Evolutionary conservation across 2,797 vertebrate genomes (phyloP).

Genomic region (Lateolabrax maculatus): DNA sequence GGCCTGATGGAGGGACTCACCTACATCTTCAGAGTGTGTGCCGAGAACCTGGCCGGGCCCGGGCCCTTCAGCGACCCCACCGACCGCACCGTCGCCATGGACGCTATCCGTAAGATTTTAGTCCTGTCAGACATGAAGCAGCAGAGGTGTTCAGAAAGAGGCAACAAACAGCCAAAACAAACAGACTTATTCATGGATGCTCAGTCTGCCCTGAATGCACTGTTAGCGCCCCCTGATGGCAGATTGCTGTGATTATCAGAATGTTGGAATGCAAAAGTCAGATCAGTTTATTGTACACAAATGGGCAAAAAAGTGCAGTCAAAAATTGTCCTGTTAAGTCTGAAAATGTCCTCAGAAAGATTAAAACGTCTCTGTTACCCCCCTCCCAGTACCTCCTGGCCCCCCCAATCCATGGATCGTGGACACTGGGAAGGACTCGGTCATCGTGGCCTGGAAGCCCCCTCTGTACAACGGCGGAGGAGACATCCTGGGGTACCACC

Average conservation of each 20-base stretch:
- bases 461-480: slow-evolving; percentile 96
- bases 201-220: not conserved
- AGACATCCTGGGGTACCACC: slow-evolving; percentile 95
- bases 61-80: slow-evolving; percentile 97
- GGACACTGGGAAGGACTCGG: slow-evolving; percentile 92
- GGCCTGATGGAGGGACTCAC: slow-evolving; percentile 95
- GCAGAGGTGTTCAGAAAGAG: not conserved
- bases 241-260: not conserved
- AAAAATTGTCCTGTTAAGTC: not conserved
- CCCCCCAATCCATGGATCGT: slow-evolving; percentile 92
- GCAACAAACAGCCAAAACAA: not conserved
- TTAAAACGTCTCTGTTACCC: not conserved
- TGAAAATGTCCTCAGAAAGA: not conserved
- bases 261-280: not conserved
- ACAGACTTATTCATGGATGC: not conserved
- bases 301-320: too few species aligned
- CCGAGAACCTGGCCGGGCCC: slow-evolving; percentile 97
- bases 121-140: not conserved
- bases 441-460: slow-evolving; percentile 94
- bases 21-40: slow-evolving; percentile 98
- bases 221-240: not conserved
- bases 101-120: slow-evolving; percentile 93
- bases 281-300: too few species aligned
- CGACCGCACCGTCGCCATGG: slow-evolving; percentile 91
- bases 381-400: slow-evolving; percentile 90